A percentile compares a stretch with the other conserved stretches of the same genome.
Evolutionary conservation across 2,888 invertebrate genomes (phyloP).

Genomic region (Epirrita christyi): DNA sequence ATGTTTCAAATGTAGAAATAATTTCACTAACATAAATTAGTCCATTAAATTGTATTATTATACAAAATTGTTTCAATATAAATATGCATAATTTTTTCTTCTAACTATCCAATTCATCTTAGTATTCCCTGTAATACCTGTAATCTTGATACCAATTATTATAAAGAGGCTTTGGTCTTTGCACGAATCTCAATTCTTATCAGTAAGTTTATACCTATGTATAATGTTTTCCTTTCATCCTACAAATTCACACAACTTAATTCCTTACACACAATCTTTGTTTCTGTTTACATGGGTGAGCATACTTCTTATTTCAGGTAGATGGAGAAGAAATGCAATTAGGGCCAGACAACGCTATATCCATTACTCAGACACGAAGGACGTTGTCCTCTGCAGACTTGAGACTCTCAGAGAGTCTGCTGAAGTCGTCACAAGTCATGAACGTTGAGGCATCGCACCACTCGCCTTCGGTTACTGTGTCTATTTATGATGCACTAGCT

Average conservation of each 20-base stretch:
- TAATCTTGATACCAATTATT: slow-evolving; percentile 63
- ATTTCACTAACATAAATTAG: slow-evolving; percentile 58
- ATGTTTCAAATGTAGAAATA: slow-evolving; percentile 49
- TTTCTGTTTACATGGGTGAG: slow-evolving; percentile 82
- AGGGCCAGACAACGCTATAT: slow-evolving; percentile 80
- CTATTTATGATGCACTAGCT: slow-evolving; percentile 85
- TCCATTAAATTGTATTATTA: slow-evolving; percentile 65
- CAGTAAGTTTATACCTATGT: slow-evolving; percentile 40
- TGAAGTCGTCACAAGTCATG: slow-evolving; percentile 77
- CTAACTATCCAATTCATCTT: slow-evolving; percentile 44
- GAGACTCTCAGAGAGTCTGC: slow-evolving; percentile 77
- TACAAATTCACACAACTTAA: slow-evolving; percentile 30
- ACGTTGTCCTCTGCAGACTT: slow-evolving; percentile 78
- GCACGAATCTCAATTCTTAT: slow-evolving; percentile 60
- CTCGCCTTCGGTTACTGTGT: slow-evolving; percentile 84
- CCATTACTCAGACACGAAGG: slow-evolving; percentile 79
- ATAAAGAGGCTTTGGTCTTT: slow-evolving; percentile 84
- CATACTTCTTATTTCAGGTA: slow-evolving; percentile 84
- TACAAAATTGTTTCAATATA: slow-evolving; percentile 66
- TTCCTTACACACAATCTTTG: slow-evolving; percentile 44
- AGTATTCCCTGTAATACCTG: slow-evolving; percentile 45
- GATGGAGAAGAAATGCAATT: slow-evolving; percentile 82
- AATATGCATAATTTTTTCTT: slow-evolving; percentile 52
- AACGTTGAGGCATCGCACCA: slow-evolving; percentile 84
- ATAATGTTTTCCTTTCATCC: slow-evolving; percentile 47